phyloP scores from a whole-genome alignment of 2,888 invertebrate species.

The Coelinius sp. region DNA sequence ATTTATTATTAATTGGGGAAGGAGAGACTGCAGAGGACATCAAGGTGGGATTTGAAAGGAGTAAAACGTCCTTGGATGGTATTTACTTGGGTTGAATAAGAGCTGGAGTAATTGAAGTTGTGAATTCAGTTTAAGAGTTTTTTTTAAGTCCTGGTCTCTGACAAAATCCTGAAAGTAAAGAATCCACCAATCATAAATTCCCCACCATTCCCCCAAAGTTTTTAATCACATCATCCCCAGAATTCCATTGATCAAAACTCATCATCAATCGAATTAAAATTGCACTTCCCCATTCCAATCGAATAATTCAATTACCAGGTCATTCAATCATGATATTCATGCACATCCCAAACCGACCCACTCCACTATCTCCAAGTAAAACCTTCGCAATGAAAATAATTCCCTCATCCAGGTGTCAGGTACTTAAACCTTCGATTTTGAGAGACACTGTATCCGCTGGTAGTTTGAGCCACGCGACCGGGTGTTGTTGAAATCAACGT shows the following conservation, averaged over 20 bases:
- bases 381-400: background rate
- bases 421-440: slow-evolving; percentile 53
- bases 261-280: no score
- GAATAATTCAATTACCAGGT: no score
- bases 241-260: no score
- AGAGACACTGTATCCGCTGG: slow-evolving; percentile 62
- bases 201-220: no score
- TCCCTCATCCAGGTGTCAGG: slow-evolving; percentile 21
- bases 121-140: background rate
- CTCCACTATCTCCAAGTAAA: no score
- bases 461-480: slow-evolving; percentile 65
- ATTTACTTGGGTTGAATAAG: background rate
- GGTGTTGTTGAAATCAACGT: slow-evolving; percentile 67
- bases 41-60: background rate
- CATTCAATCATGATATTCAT: no score
- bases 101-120: background rate
- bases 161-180: no score
- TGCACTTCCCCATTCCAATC: no score
- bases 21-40: slow-evolving; percentile 4
- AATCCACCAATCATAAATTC: no score
- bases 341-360: no score
- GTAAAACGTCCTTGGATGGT: background rate
- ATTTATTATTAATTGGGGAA: slow-evolving; percentile 35
- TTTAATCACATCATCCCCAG: no score
- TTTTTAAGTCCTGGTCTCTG: no score